Evolutionary conservation across 2,797 vertebrate species (phyloP), one percentile per base, ranked within the genome.

Genomic region (Dallia pectoralis): DNA sequence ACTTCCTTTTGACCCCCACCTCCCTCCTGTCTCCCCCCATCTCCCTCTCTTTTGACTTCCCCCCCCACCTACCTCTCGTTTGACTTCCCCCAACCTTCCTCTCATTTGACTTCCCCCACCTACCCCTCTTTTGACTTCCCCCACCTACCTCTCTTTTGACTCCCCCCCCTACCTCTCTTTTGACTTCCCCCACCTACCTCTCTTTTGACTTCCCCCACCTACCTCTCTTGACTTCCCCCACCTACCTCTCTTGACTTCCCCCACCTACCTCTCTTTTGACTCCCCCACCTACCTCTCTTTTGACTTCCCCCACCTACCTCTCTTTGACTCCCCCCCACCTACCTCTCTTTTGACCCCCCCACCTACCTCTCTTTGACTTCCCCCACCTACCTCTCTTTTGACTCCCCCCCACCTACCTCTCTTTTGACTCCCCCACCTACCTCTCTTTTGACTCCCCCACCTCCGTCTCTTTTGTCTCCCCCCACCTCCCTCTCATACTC

Each of bases 401-500:
- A 66, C 56, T 65, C 15, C 1, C 47, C 36, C 7, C 73, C 19
- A 33, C 14, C 18, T n/a, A 16, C 18, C 49, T 53, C 49, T 53
- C 16, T 19, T 16, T 19, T 4, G 11, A 0, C 47, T 16, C 11
- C 47, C 47, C 15, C 11, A 4, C 5, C 3, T 19, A 3, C 2
- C 48, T 49, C 18, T 4, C 48, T 49, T 16, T 49, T 16, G 33
- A 4, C 30, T 22, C 29, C 4, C 61, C 32, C 63, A n/a, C 63
- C 18, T 30, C 18, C n/a, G n/a, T 66, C 32, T 19, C n/a, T 25
- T 22, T n/a, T 14, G 32, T 67, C n/a, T 40, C 4, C n/a, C 36
- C 22, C 12, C 22, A 2, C 44, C 19, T 22, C 14, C n/a, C 65
- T 40, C 59, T n/a, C 59, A 14, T 62, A 75, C 79, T 78, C 72